Evolutionary conservation across 2,113 vertebrate species (phyloP).

Genomic region (Melanocharis versteri): DNA sequence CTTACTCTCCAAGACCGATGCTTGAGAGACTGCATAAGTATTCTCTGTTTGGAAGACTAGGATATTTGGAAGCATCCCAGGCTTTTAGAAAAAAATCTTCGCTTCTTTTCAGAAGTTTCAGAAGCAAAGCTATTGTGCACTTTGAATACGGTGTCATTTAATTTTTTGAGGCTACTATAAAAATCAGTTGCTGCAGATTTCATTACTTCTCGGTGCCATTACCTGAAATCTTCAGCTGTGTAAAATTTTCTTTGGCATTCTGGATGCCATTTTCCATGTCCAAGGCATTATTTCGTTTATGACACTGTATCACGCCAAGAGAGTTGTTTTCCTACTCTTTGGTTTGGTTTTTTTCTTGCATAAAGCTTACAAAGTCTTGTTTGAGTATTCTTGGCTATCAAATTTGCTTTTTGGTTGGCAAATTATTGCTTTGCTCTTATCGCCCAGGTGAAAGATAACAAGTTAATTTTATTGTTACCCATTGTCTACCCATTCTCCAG

Average conservation of each 20-base stretch:
- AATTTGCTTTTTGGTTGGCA: background rate
- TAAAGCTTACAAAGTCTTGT: background rate
- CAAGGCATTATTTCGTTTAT: background rate
- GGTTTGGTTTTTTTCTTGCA: background rate
- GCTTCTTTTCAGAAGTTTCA: background rate
- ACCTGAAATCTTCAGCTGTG: background rate
- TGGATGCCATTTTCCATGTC: background rate
- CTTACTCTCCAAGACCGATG: background rate
- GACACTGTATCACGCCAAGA: background rate
- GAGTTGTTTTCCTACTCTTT: background rate
- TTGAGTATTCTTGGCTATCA: background rate
- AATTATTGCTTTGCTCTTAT: background rate
- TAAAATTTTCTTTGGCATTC: background rate
- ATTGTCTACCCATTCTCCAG: background rate
- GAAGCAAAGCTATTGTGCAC: background rate
- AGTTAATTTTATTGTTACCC: background rate
- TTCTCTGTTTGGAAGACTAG: background rate
- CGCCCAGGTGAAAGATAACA: background rate
- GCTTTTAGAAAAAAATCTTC: background rate
- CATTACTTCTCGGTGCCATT: background rate
- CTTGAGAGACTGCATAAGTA: background rate
- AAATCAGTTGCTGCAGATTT: background rate
- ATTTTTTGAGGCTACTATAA: background rate
- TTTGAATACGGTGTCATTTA: background rate
- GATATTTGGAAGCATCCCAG: background rate